Base-by-base conservation (phyloP, 2,797 vertebrate species). In the Myotis findleyi region DNA sequence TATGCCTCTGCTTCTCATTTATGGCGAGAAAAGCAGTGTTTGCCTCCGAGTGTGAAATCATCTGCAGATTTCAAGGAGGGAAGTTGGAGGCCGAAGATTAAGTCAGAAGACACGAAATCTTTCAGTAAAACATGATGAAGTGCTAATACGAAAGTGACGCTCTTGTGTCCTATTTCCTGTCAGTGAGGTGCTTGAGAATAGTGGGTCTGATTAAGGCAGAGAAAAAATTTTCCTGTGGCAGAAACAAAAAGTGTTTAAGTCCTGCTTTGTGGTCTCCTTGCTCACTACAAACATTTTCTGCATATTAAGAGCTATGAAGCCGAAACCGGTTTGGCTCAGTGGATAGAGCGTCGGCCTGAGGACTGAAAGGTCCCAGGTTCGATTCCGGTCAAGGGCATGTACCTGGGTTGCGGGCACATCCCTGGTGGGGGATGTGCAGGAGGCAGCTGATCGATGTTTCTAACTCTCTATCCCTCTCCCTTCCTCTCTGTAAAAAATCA, bases 151-250 rank as follows among this genome's bases (percentile, higher is more conserved):
- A 95, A 96, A 95, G 92, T 62, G 57, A 90, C 0, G 4, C 94
- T 92, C 94, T 93, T 5, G 68, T 96, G 94, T 79, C 69, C 87
- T 41, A 14, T 85, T 95, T 93, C 68, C 75, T 73, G 87, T 87
- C 93, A 89, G 77, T 7, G 81, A 96, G 81, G 69, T 94, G 62
- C 94, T 92, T 92, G 80, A 93, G 89, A 94, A 92, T 10, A 77
- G 81, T 36, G 55, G 77, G 18, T 90, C 82, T 96, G 96, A 96
- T 97, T 89, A 96, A 97, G 87, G 69, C 11, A n/a, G 92, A 89
- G 79, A 30, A 87, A 91, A 97, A 92, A 53, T 57, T 84, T 21
- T 55, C 64, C 44, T 55, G 77, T 57, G 84, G 89, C 94, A 86
- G 64, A 89, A 92, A 84, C 3, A 13, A 79, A 76, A 83, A 85